Percentiles rank a stretch among this genome's conserved stretches.
phyloP scores from a whole-genome alignment of 2,888 invertebrate genomes.

The Hecatera dysodea region DNA sequence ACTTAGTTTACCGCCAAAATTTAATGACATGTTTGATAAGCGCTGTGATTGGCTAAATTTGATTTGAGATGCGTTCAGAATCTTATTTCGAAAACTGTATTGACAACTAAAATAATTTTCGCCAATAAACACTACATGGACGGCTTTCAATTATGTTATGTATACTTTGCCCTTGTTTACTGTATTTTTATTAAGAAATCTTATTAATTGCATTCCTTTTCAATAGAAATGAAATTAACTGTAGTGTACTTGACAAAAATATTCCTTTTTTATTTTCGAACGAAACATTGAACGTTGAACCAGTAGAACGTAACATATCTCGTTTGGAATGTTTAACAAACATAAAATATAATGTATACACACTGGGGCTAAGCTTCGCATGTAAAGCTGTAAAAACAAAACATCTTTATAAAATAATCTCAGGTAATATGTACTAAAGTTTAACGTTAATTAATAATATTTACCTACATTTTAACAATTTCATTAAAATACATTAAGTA shows the following conservation, averaged over 20 bases:
- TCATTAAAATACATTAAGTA: conserved; percentile 50
- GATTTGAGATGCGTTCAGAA: conserved; percentile 52
- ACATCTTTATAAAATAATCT: conserved; percentile 41
- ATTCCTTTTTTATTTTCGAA: conserved; percentile 41
- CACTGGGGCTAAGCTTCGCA: conserved; percentile 47
- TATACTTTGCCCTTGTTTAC: conserved; percentile 79
- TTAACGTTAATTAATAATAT: conserved; percentile 63
- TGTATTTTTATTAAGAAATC: conserved; percentile 42
- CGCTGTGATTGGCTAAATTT: conserved; percentile 60
- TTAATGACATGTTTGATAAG: conserved; percentile 38
- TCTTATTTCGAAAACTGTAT: conserved; percentile 50
- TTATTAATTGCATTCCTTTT: conserved; percentile 41
- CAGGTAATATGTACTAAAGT: conserved; percentile 53
- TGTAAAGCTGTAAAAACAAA: conserved; percentile 54
- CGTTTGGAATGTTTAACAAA: conserved; percentile 29
- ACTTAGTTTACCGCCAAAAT: conserved; percentile 55
- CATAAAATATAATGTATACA: conserved; percentile 8
- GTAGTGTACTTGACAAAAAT: conserved; percentile 53
- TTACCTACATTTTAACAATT: conserved; percentile 62
- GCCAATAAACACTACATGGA: conserved; percentile 85
- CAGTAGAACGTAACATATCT: conserved; percentile 60
- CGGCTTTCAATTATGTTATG: conserved; percentile 82
- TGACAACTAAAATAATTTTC: conserved; percentile 62
- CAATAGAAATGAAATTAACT: conserved; percentile 50
- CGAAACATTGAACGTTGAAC: conserved; percentile 43